Evolutionary conservation across 2,888 invertebrate species (phyloP).

Genomic region (Dione juno): DNA sequence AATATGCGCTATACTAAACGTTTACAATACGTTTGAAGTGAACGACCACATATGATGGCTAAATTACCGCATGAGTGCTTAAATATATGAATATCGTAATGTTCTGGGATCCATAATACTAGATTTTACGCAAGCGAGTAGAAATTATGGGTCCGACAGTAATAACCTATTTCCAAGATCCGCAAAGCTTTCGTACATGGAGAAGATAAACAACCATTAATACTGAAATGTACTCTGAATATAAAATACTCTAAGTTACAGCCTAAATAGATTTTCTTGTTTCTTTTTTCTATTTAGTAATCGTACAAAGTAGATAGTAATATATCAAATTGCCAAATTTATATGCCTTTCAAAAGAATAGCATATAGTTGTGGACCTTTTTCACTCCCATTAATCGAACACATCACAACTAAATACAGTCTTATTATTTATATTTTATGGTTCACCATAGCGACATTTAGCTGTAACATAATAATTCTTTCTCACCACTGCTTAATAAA

Average conservation of each 20-base stretch:
- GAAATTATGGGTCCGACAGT: constrained; percentile 39
- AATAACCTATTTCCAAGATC: constrained; percentile 43
- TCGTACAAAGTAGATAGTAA: no score
- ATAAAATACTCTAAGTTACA: constrained; percentile 20
- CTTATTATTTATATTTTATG: no score
- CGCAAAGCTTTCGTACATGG: constrained; percentile 31
- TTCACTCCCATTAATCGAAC: no score
- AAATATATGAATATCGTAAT: constrained; percentile 35
- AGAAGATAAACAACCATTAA: constrained; percentile 35
- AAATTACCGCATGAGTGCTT: constrained; percentile 33
- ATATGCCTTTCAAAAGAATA: neutral
- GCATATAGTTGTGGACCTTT: no score
- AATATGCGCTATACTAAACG: constrained; percentile 33
- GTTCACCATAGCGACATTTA: neutral
- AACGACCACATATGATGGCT: constrained; percentile 32
- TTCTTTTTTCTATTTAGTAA: neutral
- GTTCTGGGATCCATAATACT: constrained; percentile 39
- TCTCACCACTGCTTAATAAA: neutral
- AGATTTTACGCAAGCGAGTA: constrained; percentile 43
- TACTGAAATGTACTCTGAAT: constrained; percentile 34
- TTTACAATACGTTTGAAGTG: constrained; percentile 30
- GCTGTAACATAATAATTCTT: constrained; percentile 1
- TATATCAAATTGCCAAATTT: no score
- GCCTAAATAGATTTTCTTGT: neutral
- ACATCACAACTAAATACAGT: no score